Evolutionary conservation across 2,113 vertebrate species (phyloP).

Genomic region (Stictonetta naevosa): DNA sequence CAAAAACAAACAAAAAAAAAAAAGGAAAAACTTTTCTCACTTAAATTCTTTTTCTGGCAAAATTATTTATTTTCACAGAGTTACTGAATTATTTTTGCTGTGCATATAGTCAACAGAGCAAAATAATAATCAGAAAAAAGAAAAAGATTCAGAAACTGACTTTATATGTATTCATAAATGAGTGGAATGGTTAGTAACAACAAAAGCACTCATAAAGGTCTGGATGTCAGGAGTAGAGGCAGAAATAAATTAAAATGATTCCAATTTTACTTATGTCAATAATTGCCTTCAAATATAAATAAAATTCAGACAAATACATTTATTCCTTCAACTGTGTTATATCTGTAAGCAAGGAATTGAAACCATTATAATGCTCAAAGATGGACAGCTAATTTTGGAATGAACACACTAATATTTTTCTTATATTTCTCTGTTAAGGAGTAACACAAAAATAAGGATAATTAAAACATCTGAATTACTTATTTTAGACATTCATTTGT

Average conservation of each 20-base stretch:
- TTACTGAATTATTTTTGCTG: neutral
- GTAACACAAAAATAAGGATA: neutral
- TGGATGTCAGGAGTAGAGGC: neutral
- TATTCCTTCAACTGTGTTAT: neutral
- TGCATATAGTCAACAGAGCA: neutral
- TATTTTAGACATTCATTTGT: conserved; percentile 50
- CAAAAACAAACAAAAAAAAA: neutral
- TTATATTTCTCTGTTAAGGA: conserved; percentile 37
- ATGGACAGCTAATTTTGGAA: conserved; percentile 8
- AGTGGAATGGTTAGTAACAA: neutral
- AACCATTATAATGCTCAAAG: neutral
- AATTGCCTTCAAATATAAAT: neutral
- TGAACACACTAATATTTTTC: neutral
- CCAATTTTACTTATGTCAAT: neutral
- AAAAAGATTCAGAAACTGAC: neutral
- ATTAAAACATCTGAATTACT: conserved; percentile 40
- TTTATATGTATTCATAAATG: neutral
- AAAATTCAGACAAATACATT: neutral
- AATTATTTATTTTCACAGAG: neutral
- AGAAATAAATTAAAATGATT: neutral
- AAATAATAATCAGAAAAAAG: neutral
- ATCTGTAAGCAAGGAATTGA: neutral
- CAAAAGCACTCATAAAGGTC: neutral
- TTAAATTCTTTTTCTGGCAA: neutral
- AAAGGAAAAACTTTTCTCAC: no score